Conservation (phyloP, 2,113 vertebrate species). For the Rhinopomastus cyanomelas region DNA sequence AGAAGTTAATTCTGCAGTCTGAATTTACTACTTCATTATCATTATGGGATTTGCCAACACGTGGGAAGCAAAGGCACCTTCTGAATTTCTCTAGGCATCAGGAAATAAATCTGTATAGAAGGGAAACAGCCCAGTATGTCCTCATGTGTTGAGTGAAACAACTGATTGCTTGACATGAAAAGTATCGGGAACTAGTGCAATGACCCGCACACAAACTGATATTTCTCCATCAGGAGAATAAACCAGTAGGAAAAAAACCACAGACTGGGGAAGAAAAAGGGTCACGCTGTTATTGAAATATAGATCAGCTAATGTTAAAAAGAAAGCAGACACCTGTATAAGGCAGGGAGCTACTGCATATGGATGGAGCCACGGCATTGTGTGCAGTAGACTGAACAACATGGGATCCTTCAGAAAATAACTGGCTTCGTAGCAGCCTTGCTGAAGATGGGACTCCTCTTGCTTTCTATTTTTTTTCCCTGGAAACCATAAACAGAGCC, state of each 20-base stretch:
- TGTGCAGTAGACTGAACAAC: not conserved
- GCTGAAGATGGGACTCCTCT: not conserved
- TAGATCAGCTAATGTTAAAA: not conserved
- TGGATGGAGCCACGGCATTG: rapidly evolving
- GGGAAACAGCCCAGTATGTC: not conserved
- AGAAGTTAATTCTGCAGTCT: not conserved
- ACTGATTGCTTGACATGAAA: not conserved
- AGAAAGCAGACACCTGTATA: rapidly evolving
- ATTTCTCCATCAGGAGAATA: not conserved
- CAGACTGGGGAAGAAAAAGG: not conserved
- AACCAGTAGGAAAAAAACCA: not conserved
- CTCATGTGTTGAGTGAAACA: not conserved
- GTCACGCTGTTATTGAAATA: not conserved
- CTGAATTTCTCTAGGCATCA: not conserved
- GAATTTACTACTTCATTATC: not conserved
- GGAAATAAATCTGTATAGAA: not conserved
- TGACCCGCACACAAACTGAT: not conserved
- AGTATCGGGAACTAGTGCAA: not conserved
- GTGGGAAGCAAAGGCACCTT: not conserved
- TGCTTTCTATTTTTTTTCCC: not conserved
- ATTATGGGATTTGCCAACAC: not conserved
- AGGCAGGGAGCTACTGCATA: not conserved
- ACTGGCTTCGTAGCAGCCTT: not conserved
- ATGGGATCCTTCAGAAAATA: not conserved
- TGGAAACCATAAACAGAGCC: not conserved